Evolutionary conservation across 53 echinoderm and acorn worm genomes (phyloP), one percentile per base, ranked within the genome.

Genomic region (Pentamera pediparva): DNA sequence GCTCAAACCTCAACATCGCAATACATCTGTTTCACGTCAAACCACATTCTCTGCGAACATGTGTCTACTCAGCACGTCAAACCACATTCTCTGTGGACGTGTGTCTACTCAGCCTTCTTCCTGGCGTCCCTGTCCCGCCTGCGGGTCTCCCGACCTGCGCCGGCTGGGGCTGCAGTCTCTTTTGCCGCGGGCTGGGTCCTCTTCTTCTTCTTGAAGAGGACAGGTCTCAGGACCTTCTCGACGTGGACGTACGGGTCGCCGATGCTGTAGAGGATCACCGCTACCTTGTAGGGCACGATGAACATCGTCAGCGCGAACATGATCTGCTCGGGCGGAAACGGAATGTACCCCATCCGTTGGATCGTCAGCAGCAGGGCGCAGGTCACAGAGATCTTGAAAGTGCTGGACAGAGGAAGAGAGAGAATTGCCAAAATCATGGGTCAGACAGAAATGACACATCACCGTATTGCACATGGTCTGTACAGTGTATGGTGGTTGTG

Each of bases 221-320:
- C 29, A n/a, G 85, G 78, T 4, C 86, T 48, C 45, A 83, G 59
- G 74, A 70, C 49, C 33, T 71, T 74, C 74, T 98, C 91, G 4
- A 88, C 36, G 27, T 79, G 63, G 59, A 37, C 57, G 32, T 91
- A 90, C 10, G 98, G 98, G 69, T 91, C 98, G 15, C 75, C 64
- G 36, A 81, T 35, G 20, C 76, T 61, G 24, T 82, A 78, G 32
- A 90, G 50, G 24, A 83, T 34, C 56, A 87, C 79, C 12, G 84
- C 30, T 0, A 98, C 17, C 41, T 98, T 98, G 62, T 72, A 69
- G 10, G 80, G 58, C 21, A 83, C 74, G 61, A 91, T 79, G 64
- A 76, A 41, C 13, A 88, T 57, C 32, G 89, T 81, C 35, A 79
- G 69, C 55, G 59, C 76, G 30, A 96, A 74, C 65, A 91, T 81